Evolutionary conservation across 2,888 invertebrate genomes (phyloP), one percentile per base, ranked within the genome.

Genomic region (Perdita meconis): DNA sequence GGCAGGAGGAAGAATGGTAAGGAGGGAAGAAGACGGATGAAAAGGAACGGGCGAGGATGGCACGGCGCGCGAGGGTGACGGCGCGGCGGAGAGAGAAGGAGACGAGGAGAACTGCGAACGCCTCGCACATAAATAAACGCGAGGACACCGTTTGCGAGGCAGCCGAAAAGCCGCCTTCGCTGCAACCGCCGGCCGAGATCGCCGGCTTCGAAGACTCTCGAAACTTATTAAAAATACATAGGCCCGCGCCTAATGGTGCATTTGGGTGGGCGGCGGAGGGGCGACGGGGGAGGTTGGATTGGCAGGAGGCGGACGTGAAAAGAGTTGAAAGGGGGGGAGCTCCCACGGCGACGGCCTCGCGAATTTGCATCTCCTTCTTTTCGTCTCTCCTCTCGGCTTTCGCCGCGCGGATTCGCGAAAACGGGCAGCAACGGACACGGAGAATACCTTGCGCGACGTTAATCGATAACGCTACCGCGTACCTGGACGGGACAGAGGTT

Each of bases 211-310:
- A 87, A 76, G 83, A 83, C 87, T 86, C 85, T 87, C 85, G 87
- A 89, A 89, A 90, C 88, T 90, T 90, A 90, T 89, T 90, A 90
- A 90, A 90, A 90, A 90, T 89, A 89, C 89, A 89, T 88, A 89
- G 88, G 84, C 82, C 87, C 80, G 80, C 81, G 82, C 86, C 86
- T 89, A 90, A 89, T 88, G 87, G 86, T 82, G 78, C 78, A 81
- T 88, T 89, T 86, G 84, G 85, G 85, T 86, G 83, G 86, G 79
- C 82, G 74, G 72, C 56, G 50, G 65, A 77, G 78, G 73, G 78
- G 65, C 22, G 57, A 63, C 16, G 42, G 47, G 56, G 63, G 36
- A 59, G 63, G 64, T 53, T 65, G 72, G 78, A 84, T 85, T 82
- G 83, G 75, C 80, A 82, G 77, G 70, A 79, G 78, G 65, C 66